phyloP scores from a whole-genome alignment of 1,140 invertebrate species.

The Lasaia peninsularis region DNA sequence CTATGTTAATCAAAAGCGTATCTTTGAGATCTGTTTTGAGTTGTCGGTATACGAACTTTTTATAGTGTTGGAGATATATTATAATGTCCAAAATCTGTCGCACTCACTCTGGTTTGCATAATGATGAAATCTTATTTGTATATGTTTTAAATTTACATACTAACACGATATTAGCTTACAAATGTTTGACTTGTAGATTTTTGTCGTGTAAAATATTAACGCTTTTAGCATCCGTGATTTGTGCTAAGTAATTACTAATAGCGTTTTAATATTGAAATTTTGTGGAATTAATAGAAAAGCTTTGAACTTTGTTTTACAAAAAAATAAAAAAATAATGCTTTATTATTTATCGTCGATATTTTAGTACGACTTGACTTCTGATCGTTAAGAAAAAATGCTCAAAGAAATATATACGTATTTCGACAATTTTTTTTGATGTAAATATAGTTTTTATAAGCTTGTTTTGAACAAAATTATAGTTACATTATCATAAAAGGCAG shows the following conservation, averaged over 20 bases:
- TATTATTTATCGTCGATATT: no score
- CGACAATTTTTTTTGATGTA: no score
- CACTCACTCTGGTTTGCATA: background rate
- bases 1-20: background rate
- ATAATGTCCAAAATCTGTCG: background rate
- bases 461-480: no score
- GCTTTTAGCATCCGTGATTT: background rate
- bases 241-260: background rate
- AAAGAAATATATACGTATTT: no score
- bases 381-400: no score
- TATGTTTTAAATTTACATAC: background rate
- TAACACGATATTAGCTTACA: background rate
- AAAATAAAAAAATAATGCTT: no score
- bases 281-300: background rate
- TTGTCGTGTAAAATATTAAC: background rate
- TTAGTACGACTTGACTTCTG: no score
- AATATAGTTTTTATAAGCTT: no score
- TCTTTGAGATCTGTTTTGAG: background rate
- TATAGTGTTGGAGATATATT: background rate
- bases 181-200: background rate
- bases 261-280: background rate
- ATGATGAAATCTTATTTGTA: constrained; percentile 1
- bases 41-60: background rate
- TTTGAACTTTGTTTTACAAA: no score
- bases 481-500: no score